These are phyloP conservation scores for Triplophysa yarkandensis DNA, from an alignment of 2,797 vertebrate genomes.

Conservation along the genomic window DNA sequence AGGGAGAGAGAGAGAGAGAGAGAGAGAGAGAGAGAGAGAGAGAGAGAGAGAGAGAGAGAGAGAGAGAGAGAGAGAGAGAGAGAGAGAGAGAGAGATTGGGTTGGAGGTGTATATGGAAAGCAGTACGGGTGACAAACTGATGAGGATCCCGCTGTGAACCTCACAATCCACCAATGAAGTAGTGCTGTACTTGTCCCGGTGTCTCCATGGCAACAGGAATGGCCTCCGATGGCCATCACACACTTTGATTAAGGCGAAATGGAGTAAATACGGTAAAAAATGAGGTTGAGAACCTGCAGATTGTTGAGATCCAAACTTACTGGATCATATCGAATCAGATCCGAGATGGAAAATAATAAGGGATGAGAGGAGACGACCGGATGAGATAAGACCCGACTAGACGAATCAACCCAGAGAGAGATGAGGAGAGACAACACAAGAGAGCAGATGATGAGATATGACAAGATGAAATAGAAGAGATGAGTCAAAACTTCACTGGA, in stretches of 20 bases:
- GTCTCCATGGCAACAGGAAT: constrained; percentile 71
- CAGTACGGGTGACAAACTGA: constrained; percentile 48
- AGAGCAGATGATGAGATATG: background rate
- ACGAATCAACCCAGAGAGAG: background rate
- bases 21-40: too few species aligned
- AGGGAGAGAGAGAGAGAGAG: constrained; percentile 30
- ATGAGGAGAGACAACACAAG: background rate
- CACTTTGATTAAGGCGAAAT: constrained; percentile 61
- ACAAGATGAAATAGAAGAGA: background rate
- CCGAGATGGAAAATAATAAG: constrained; percentile 4
- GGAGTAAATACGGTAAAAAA: constrained; percentile 10
- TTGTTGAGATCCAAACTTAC: background rate
- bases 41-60: too few species aligned
- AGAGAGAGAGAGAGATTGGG: background rate
- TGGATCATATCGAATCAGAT: background rate
- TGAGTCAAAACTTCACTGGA: background rate
- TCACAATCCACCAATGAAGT: constrained; percentile 53
- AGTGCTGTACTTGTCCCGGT: constrained; percentile 35
- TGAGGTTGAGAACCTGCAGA: constrained; percentile 19
- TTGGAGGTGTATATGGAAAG: constrained; percentile 22
- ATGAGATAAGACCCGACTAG: background rate
- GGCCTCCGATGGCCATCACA: constrained; percentile 61
- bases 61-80: constrained; percentile 36
- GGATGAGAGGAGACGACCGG: constrained; percentile 4
- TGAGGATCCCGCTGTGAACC: constrained; percentile 56